phyloP scores from a whole-genome alignment of 35 echinoderm and acorn worm genomes.

The Acanthaster planci region DNA sequence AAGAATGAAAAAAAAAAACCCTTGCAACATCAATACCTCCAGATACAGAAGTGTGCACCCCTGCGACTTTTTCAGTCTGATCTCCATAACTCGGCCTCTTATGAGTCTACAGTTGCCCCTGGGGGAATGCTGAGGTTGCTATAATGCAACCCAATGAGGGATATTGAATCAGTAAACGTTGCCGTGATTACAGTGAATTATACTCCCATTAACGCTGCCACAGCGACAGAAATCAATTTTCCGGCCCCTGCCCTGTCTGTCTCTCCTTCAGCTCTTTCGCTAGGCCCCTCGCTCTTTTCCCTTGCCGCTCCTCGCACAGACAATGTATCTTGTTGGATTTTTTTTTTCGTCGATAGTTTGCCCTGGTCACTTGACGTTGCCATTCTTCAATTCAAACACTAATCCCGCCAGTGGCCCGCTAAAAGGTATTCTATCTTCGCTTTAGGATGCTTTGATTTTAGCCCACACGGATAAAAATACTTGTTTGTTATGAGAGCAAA shows the following conservation, averaged over 20 bases:
- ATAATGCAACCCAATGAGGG: neutral
- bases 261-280: neutral
- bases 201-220: conserved; percentile 19
- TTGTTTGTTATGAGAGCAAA: too few species aligned
- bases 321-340: too few species aligned
- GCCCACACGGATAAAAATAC: too few species aligned
- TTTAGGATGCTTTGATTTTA: neutral
- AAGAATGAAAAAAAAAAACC: too few species aligned
- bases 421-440: neutral
- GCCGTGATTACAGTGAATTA: conserved; percentile 10
- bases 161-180: conserved; percentile 15
- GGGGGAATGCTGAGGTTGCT: too few species aligned
- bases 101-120: too few species aligned
- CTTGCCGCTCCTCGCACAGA: neutral
- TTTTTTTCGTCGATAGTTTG: neutral
- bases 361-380: neutral
- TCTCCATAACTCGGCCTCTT: neutral
- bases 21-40: conserved; percentile 5
- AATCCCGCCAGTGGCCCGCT: neutral
- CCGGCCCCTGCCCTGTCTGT: neutral
- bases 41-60: neutral
- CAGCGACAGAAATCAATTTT: conserved; percentile 1
- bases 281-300: neutral
- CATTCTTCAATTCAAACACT: neutral
- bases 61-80: neutral